Conservation (phyloP, 2,888 invertebrate genomes). For the Patella caerulea region DNA sequence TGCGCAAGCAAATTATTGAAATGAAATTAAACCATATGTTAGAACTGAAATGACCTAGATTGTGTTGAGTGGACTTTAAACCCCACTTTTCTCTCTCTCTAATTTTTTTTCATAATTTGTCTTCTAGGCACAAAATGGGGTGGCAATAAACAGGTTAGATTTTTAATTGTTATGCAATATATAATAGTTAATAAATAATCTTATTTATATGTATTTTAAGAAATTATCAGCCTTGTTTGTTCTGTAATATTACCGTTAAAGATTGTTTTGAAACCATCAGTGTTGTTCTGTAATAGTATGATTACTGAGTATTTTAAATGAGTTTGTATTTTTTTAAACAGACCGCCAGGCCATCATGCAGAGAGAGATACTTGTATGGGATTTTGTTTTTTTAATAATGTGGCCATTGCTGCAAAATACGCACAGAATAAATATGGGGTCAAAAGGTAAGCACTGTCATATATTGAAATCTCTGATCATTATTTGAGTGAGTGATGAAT, state of each 20-base stretch:
- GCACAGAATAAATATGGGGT: slow-evolving; percentile 77
- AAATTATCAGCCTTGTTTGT: too few species aligned
- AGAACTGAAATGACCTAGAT: too few species aligned
- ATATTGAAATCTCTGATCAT: background rate
- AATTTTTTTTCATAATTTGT: slow-evolving; percentile 14
- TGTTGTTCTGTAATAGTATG: too few species aligned
- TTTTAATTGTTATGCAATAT: background rate
- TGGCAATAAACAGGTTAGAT: slow-evolving; percentile 80
- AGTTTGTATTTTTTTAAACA: slow-evolving; percentile 14
- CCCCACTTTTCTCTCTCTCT: too few species aligned
- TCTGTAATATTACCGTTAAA: too few species aligned
- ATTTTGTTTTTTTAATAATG: slow-evolving; percentile 89
- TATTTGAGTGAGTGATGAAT: background rate
- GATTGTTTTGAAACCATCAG: too few species aligned
- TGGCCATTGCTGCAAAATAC: slow-evolving; percentile 85
- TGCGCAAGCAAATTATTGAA: too few species aligned
- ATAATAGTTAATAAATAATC: too few species aligned
- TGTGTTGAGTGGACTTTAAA: too few species aligned
- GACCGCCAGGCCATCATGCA: slow-evolving; percentile 89
- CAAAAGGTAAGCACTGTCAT: slow-evolving; percentile 73
- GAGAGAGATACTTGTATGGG: slow-evolving; percentile 83
- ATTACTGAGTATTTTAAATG: too few species aligned
- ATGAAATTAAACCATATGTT: too few species aligned
- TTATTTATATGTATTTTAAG: too few species aligned
- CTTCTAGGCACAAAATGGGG: slow-evolving; percentile 78